Conservation (phyloP, 2,797 vertebrate genomes). For the Nyctalus aviator region DNA sequence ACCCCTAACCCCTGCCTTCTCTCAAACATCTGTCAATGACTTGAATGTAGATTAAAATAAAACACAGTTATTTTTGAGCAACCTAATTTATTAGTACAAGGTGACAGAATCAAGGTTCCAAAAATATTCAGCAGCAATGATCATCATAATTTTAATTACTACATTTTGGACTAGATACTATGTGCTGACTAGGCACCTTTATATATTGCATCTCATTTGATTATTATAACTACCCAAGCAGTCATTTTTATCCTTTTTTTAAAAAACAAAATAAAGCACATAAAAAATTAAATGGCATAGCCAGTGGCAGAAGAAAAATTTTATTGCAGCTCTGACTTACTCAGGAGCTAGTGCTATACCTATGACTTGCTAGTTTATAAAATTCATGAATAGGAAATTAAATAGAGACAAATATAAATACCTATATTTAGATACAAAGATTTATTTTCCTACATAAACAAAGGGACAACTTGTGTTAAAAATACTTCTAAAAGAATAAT, state of each 20-base stretch:
- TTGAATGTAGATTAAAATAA: neutral
- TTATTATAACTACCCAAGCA: neutral
- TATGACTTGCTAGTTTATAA: neutral
- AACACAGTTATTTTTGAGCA: neutral
- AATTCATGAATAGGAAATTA: neutral
- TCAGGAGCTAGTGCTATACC: neutral
- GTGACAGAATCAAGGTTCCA: neutral
- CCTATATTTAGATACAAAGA: neutral
- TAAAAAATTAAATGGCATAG: constrained; percentile 15
- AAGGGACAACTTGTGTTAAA: neutral
- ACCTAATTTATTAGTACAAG: neutral
- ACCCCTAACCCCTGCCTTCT: too few relatives aligned
- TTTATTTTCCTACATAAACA: neutral
- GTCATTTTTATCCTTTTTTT: neutral
- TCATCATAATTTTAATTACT: neutral
- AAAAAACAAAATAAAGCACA: neutral
- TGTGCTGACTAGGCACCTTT: neutral
- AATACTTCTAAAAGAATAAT: neutral
- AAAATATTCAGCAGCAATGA: neutral
- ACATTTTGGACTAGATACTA: neutral
- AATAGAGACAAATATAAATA: neutral
- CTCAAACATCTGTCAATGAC: neutral
- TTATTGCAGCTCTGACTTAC: neutral
- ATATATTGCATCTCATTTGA: neutral
- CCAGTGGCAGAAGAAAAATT: neutral